These are phyloP conservation scores for Pogoniulus pusillus DNA, from an alignment of 2,797 vertebrate genomes.

Conservation along the genomic window DNA sequence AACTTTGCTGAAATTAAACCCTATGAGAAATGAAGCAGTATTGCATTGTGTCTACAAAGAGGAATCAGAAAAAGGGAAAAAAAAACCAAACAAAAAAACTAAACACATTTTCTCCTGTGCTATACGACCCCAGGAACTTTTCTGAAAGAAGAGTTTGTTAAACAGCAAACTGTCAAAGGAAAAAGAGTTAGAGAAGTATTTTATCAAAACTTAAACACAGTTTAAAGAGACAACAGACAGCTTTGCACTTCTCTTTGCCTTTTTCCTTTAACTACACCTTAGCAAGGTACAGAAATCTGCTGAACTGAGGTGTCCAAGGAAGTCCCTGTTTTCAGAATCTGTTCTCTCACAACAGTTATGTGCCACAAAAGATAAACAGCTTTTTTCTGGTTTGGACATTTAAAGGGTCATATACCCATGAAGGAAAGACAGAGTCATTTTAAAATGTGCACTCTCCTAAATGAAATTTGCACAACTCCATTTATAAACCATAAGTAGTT, in stretches of 20 bases:
- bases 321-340: slow-evolving; percentile 2
- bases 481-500: background rate
- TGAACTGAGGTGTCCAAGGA: background rate
- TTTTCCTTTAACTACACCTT: slow-evolving; percentile 45
- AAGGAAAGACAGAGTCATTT: background rate
- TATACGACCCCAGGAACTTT: slow-evolving; percentile 6
- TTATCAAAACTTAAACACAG: slow-evolving; percentile 20
- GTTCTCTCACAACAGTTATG: background rate
- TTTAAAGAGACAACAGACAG: slow-evolving; percentile 46
- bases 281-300: background rate
- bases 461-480: background rate
- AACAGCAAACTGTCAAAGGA: slow-evolving; percentile 3
- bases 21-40: slow-evolving; percentile 37
- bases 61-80: slow-evolving; percentile 27
- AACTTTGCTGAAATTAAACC: slow-evolving; percentile 74
- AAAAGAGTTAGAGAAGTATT: background rate
- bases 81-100: background rate
- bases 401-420: background rate
- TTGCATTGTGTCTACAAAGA: slow-evolving; percentile 33
- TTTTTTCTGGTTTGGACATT: background rate
- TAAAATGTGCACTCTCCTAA: background rate
- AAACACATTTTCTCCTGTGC: background rate
- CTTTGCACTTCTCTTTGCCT: background rate
- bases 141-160: slow-evolving; percentile 38
- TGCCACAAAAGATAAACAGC: background rate